Evolutionary conservation across 2,113 vertebrate species (phyloP), one percentile per base, ranked within the genome.

Genomic region (Ploceus nigricollis): DNA sequence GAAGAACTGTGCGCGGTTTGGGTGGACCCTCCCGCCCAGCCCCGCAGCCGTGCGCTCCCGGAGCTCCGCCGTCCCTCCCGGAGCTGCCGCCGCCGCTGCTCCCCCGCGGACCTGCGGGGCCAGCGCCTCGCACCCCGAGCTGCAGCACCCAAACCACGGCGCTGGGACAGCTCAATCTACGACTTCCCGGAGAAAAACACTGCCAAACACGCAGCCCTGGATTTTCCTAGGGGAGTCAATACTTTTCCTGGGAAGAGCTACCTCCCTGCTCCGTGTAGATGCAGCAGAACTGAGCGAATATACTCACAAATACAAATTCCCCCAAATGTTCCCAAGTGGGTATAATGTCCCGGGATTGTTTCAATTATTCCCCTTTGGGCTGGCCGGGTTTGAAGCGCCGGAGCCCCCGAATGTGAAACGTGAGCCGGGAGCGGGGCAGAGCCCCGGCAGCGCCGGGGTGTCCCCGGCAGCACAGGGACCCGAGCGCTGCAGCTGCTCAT

Each of bases 401-500:
- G 58, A 96, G 91, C 94, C 82, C 93, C 83, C 91, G 94, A 44
- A 72, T 11, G 93, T 94, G 90, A 96, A 95, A 97, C 54, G 28
- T 78, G 96, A 96, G 94, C 80, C 66, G 64, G 75, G 79, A 70
- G 70, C 78, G 19, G 57, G 71, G 48, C 83, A 35, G 68, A 93
- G 96, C 88, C 86, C 89, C 68, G 89, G 53, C 71, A 95, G 97
- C 69, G 84, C 69, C 58, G 89, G 96, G 93, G 33, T 95, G 96
- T 96, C 93, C 84, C 98, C 97, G 18, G 93, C 81, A 90, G 96
- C 78, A 12, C 90, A 86, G 96, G 90, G 93, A 91, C 94, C 91
- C 84, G 71, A 79, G 79, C 85, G 90, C 96, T 97, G 97, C 97
- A 97, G 98, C 98, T 98, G 98, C 97, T 98, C 97, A 97, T 97